These are phyloP conservation scores for Aurelia coerulea DNA, from an alignment of 30 jellyfish, hydroid and myxozoan species.

Conservation along the genomic window DNA sequence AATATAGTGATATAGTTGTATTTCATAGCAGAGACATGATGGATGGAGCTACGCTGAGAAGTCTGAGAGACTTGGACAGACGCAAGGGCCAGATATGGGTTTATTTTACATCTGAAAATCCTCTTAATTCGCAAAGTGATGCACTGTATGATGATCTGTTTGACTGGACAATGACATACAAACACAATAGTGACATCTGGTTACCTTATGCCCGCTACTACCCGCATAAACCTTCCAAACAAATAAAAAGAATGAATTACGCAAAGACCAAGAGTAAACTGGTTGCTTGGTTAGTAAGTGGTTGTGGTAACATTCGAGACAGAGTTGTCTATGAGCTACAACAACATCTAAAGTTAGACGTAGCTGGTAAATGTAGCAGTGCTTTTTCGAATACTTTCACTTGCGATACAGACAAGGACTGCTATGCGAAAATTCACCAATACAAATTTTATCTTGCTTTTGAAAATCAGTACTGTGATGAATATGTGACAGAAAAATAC, in stretches of 20 bases:
- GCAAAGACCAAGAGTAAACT: constrained; percentile 64
- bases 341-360: constrained; percentile 66
- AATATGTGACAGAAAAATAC: constrained; percentile 91
- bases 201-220: constrained; percentile 83
- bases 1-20: constrained; percentile 39
- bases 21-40: constrained; percentile 74
- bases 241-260: constrained; percentile 25
- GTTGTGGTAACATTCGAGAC: constrained; percentile 87
- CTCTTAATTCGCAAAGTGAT: constrained; percentile 38
- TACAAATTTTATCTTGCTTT: constrained; percentile 89
- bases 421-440: constrained; percentile 35
- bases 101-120: constrained; percentile 70
- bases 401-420: constrained; percentile 49
- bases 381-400: constrained; percentile 29
- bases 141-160: constrained; percentile 19
- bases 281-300: constrained; percentile 86
- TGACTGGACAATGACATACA: constrained; percentile 98
- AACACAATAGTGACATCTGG: constrained; percentile 83
- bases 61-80: constrained; percentile 17
- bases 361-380: constrained; percentile 83
- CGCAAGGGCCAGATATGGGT: constrained; percentile 71
- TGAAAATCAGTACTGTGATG: constrained; percentile 87
- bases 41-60: constrained; percentile 15
- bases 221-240: constrained; percentile 4
- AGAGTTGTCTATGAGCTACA: constrained; percentile 68